A percentile compares a stretch with the other conserved stretches of the same genome.
These are phyloP conservation scores for Sandelia bainsii DNA, from an alignment of 2,797 vertebrate genomes.

Conservation along the genomic window DNA sequence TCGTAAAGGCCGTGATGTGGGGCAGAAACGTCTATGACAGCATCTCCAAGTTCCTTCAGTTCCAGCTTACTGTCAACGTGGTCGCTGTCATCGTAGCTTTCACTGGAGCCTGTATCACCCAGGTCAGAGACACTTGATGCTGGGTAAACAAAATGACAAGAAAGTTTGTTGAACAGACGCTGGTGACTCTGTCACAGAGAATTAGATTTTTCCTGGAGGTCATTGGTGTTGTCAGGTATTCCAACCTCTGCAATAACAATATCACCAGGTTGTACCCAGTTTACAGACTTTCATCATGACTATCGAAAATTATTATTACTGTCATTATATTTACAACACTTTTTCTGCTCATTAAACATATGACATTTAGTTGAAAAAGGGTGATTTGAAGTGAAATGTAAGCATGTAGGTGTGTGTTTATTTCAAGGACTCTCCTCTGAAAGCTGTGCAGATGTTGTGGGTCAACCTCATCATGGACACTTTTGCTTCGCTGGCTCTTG, in stretches of 20 bases:
- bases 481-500: constrained; percentile 94
- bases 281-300: neutral
- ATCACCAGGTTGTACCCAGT: too few species aligned
- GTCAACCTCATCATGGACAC: constrained; percentile 99
- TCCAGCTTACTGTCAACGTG: constrained; percentile 96
- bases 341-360: too few species aligned
- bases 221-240: too few species aligned
- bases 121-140: constrained; percentile 78
- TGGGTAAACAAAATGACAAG: neutral
- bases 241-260: too few species aligned
- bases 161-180: too few species aligned
- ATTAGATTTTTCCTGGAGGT: too few species aligned
- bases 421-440: constrained; percentile 90
- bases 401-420: neutral
- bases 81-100: constrained; percentile 97
- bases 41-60: constrained; percentile 98
- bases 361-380: too few species aligned
- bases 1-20: constrained; percentile 99
- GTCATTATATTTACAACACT: neutral
- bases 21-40: constrained; percentile 97
- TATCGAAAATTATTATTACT: too few species aligned
- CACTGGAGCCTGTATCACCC: constrained; percentile 96
- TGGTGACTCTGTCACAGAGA: too few species aligned
- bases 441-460: constrained; percentile 99
- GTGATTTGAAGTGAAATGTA: neutral